Base-by-base conservation (phyloP, 2,888 invertebrate genomes). In the Podabrus alpinus region DNA sequence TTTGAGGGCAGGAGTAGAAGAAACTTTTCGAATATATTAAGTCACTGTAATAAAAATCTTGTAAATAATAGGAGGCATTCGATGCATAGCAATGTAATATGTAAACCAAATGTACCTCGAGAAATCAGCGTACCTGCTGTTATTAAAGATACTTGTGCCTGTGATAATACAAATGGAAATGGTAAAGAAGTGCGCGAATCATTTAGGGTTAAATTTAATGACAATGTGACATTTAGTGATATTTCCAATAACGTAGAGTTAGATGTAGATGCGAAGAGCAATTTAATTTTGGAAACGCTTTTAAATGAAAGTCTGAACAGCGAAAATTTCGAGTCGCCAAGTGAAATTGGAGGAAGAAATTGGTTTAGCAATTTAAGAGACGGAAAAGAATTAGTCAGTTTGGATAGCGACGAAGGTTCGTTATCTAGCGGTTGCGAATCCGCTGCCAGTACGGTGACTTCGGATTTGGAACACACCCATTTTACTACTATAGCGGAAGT, bases 401-500 rank as follows among this genome's bases (percentile, higher is more conserved):
- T 90, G 79, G 93, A 93, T 83, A 92, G 92, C 86, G 93, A 93
- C 88, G 93, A 93, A 83, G 92, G 93, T 79, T 93, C 93, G 69
- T 92, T 94, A 84, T 94, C 94, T 78, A 94, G 94, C 83, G 94
- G 94, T 80, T 94, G 94, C 86, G 94, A 94, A 87, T 94, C 94
- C 13, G 93, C 93, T 13, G 93, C 93, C 68, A 94, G 94, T 86
- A 94, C 94, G 9, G 92, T 91, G 61, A 91, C 91, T 72, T 90
- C 91, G 61, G 91, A 91, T 82, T 86, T 88, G 59, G 91, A 91
- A 19, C 84, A 82, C 60, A 78, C 82, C 1, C 68, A 59, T 10
- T 77, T 78, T 21, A 72, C 76, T 7, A 77, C 80, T 13, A 77
- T 77, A 19, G 62, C 74, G 29, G 79, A 82, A 69, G 81, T 79